phyloP scores from a whole-genome alignment of 2,888 invertebrate genomes.

The Agriopis marginaria region DNA sequence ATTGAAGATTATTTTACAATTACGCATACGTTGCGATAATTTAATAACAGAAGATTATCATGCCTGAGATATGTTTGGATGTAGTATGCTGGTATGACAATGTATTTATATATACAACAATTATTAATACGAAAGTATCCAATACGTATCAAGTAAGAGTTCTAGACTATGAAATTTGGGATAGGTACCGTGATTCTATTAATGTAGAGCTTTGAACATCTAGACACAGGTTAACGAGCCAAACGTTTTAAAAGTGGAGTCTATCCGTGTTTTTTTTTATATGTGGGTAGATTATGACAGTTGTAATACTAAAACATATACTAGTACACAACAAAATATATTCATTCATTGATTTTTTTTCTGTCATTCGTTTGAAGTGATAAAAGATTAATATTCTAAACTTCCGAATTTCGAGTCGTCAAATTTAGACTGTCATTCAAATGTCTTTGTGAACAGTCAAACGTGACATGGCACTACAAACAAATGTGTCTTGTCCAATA shows the following conservation, averaged over 20 bases:
- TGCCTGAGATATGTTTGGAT: background rate
- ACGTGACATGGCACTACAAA: conserved; percentile 42
- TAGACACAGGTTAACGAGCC: background rate
- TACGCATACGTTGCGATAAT: background rate
- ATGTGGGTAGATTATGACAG: background rate
- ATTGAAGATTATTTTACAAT: conserved; percentile 7
- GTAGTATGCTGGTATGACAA: background rate
- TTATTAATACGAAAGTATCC: no score
- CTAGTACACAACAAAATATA: background rate
- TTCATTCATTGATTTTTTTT: background rate
- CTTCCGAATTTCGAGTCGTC: conserved; percentile 7
- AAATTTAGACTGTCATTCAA: conserved; percentile 41
- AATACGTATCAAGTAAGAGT: no score
- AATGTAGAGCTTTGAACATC: no score
- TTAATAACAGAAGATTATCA: background rate
- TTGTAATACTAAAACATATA: background rate
- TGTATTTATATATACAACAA: background rate
- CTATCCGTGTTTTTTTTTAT: background rate
- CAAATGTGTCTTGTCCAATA: conserved; percentile 25
- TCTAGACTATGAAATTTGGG: no score
- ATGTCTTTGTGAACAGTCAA: conserved; percentile 30
- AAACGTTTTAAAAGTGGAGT: background rate
- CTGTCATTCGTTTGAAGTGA: conserved; percentile 4
- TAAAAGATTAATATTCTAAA: conserved; percentile 9
- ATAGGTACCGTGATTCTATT: no score